Evolutionary conservation across 2,797 vertebrate genomes (phyloP), one percentile per base, ranked within the genome.

Genomic region (Parotocinclus haroldoi): DNA sequence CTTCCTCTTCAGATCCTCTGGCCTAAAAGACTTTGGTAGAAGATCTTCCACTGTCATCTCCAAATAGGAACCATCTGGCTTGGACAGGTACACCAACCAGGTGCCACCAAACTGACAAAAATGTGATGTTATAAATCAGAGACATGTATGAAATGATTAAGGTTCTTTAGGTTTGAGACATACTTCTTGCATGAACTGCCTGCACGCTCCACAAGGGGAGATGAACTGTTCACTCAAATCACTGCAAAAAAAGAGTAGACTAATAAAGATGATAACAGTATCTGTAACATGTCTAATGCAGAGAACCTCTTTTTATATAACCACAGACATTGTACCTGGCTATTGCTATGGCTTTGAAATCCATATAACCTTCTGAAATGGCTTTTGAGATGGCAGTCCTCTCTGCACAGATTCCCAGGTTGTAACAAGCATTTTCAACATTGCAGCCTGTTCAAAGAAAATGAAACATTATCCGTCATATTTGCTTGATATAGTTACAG

Each of bases 121-220:
- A 17, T 38, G n/a, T 3, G 9, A 45, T 46, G 46, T 4, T 58
- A 51, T 9, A 40, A 57, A 16, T 36, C 11, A 7, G 0, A 65
- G 1, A 16, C 4, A 8, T 18, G n/a, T 1, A 10, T n/a, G 4
- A 7, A 42, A 42, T 42, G 40, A 42, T 9, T 42, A 27, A 5
- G 27, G 27, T 8, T 14, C 13, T 48, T n/a, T 49, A n/a, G 13
- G 16, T 37, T 40, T 56, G 40, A 16, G 13, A 60, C 8, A 51
- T 81, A 95, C 95, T 93, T 97, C 95, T 87, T 92, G 91, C 89
- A 98, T 96, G 76, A 98, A 88, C 85, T 99, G 96, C 57, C 96
- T 85, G 87, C 96, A 99, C 76, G 89, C 95, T 0, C 96, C 95
- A 0, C 96, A 98, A 0, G 96, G 95, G 0, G 83, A 75, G 77